phyloP scores from a whole-genome alignment of 2,113 vertebrate species.

The Aspiorhynchus laticeps region DNA sequence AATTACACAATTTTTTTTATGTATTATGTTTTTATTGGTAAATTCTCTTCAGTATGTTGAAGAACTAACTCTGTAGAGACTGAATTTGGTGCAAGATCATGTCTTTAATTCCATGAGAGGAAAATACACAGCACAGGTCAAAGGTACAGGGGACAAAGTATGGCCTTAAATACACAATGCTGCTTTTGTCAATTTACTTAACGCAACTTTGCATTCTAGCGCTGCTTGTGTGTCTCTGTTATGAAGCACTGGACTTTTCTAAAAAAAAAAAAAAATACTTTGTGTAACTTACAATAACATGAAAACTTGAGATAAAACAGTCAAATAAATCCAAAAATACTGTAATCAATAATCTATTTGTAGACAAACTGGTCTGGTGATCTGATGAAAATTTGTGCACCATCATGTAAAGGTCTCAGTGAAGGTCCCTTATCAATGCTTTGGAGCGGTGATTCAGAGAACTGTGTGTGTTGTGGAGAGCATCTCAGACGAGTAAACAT shows the following conservation, averaged over 20 bases:
- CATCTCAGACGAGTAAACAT: constrained; percentile 57
- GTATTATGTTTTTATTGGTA: not conserved
- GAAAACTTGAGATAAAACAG: not conserved
- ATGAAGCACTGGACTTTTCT: not conserved
- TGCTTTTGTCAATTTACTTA: constrained; percentile 51
- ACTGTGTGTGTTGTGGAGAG: constrained; percentile 1
- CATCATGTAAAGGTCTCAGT: not conserved
- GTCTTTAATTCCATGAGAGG: constrained; percentile 1
- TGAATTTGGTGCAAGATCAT: not conserved
- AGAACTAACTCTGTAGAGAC: not conserved
- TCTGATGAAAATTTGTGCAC: not conserved
- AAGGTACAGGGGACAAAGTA: constrained; percentile 63
- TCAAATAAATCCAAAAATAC: not conserved
- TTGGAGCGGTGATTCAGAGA: constrained; percentile 50
- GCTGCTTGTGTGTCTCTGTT: constrained; percentile 44
- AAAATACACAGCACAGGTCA: constrained; percentile 48
- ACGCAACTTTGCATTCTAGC: constrained; percentile 2
- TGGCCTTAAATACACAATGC: constrained; percentile 58
- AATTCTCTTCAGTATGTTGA: not conserved
- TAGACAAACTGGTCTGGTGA: not conserved
- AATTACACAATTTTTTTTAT: not conserved
- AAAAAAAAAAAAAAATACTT: too few species aligned
- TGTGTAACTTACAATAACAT: not conserved
- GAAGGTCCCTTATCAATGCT: constrained; percentile 13
- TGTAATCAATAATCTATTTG: not conserved